phyloP scores from a whole-genome alignment of 2,888 invertebrate species.

The Hecatera dysodea region DNA sequence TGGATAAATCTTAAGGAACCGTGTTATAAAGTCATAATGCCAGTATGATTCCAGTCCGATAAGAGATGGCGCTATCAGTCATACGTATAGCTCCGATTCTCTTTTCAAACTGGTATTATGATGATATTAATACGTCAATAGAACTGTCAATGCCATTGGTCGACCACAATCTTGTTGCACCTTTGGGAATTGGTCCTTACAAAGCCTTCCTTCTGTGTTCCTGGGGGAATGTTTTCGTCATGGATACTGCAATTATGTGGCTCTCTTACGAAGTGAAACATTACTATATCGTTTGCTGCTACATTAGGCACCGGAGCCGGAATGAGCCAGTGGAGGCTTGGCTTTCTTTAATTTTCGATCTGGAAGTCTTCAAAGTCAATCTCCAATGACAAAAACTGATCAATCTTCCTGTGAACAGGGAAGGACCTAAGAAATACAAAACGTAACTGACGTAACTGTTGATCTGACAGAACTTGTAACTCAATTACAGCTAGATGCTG shows the following conservation, averaged over 20 bases:
- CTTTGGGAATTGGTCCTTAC: neutral
- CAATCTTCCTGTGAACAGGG: neutral
- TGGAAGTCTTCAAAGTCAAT: neutral
- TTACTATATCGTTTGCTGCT: no score
- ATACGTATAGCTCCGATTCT: neutral
- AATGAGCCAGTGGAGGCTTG: no score
- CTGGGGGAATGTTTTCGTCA: neutral
- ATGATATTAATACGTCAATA: neutral
- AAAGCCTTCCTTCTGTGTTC: neutral
- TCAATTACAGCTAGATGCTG: neutral
- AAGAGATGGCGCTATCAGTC: neutral
- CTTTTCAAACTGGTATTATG: neutral
- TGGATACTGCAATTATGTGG: no score
- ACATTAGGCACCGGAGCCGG: no score
- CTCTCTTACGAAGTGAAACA: no score
- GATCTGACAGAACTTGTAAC: neutral
- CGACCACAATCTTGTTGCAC: neutral
- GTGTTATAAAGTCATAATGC: neutral
- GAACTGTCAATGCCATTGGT: no score
- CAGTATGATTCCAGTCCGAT: neutral
- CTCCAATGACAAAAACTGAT: neutral
- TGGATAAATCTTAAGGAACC: neutral
- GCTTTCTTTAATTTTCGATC: no score
- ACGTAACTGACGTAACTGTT: neutral
- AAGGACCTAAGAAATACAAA: neutral